A percentile compares a stretch with the other conserved stretches of the same genome.
Evolutionary conservation across 2,797 vertebrate genomes (phyloP).

Genomic region (Cryptoprocta ferox): DNA sequence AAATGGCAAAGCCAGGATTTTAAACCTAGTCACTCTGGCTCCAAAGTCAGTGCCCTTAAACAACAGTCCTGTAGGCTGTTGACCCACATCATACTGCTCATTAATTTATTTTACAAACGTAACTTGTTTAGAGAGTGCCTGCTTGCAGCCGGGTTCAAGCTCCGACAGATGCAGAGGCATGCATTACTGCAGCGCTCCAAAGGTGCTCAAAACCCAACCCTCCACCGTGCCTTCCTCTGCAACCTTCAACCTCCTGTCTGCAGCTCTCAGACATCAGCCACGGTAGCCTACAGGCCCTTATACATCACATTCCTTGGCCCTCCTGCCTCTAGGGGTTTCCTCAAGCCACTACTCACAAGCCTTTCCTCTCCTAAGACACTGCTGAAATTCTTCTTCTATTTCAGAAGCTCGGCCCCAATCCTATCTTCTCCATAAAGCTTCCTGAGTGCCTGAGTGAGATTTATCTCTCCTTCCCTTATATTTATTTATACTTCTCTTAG

Average conservation of each 20-base stretch:
- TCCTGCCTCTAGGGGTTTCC: neutral
- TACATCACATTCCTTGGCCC: neutral
- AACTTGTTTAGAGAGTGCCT: neutral
- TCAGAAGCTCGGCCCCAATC: neutral
- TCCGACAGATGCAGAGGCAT: neutral
- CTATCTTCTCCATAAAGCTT: neutral
- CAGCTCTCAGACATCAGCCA: neutral
- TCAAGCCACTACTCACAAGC: neutral
- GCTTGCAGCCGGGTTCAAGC: neutral
- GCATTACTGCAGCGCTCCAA: too few species aligned
- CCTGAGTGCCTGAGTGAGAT: neutral
- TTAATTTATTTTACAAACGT: neutral
- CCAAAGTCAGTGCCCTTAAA: neutral
- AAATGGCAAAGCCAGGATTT: neutral
- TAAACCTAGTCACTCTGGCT: neutral
- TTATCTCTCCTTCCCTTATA: neutral
- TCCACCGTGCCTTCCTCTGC: neutral
- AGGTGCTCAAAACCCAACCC: neutral
- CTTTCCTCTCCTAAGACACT: neutral
- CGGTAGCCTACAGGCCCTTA: neutral
- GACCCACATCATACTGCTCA: neutral
- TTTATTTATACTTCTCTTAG: neutral
- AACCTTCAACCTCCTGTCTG: neutral
- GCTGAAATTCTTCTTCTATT: neutral
- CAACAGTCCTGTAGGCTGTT: neutral